Conservation (phyloP, 2,888 invertebrate genomes). For the Hyposoter dolosus region DNA sequence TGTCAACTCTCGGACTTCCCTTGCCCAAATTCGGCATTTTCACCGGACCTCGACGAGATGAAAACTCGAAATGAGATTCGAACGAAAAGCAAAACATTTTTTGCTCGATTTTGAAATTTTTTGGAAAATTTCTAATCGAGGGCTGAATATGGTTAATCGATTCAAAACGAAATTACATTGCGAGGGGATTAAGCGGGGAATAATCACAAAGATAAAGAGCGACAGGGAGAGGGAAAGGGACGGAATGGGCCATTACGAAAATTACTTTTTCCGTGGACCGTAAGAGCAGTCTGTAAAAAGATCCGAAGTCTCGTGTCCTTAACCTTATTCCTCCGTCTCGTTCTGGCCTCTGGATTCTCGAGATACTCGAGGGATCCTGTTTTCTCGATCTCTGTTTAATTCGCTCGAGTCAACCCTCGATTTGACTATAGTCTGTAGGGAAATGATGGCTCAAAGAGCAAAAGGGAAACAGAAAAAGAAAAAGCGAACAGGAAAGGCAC, state of each 20-base stretch:
- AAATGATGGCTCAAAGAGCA: constrained; percentile 32
- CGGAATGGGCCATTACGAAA: constrained; percentile 47
- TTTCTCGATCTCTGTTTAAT: constrained; percentile 34
- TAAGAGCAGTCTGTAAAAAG: not conserved
- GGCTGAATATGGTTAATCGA: not conserved
- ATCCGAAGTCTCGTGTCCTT: not conserved
- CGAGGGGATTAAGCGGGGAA: constrained; percentile 1
- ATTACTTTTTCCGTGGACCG: constrained; percentile 40
- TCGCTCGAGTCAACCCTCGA: constrained; percentile 4
- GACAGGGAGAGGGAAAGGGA: not conserved
- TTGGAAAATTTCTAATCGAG: not conserved
- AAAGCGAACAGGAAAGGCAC: not conserved
- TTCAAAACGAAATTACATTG: not conserved
- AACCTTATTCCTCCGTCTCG: constrained; percentile 7
- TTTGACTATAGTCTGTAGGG: constrained; percentile 27
- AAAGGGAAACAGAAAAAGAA: not conserved
- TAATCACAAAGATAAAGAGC: not conserved
- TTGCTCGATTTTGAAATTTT: not conserved
- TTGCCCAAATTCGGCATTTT: no score
- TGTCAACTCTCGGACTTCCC: not conserved
- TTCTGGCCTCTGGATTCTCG: not conserved
- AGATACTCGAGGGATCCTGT: not conserved
- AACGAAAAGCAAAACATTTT: no score
- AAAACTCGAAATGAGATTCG: no score
- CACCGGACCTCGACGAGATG: no score